Base-by-base conservation (phyloP, 2,888 invertebrate species). In the Hesperia comma region DNA sequence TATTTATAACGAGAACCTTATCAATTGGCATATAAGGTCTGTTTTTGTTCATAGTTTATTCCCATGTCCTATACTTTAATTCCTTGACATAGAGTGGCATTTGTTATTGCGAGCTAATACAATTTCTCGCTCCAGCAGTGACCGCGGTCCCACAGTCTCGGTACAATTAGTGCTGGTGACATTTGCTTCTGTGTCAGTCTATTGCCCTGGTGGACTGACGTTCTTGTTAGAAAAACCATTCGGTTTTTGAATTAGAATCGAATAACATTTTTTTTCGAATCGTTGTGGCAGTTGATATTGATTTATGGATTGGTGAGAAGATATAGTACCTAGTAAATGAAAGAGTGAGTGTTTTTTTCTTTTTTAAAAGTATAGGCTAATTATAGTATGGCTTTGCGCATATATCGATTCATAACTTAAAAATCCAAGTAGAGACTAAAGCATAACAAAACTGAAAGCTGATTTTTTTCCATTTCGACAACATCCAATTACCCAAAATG, bases 101-200 rank as follows among this genome's bases (percentile, higher is more conserved):
- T 17, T 75, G 75, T 77, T 87, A 87, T 85, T 83, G 80, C 79
- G 70, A 71, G 79, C 79, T 90, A 88, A 91, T 87, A 88, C 86
- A 91, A 92, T 92, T 91, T 90, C 80, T 76, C 88, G 90, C 83
- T 87, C 83, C 82, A 84, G 77, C 82, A 85, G 78, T 81, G 80
- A 74, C 78, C 80, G 76, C 77, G 76, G 84, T 88, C 88, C 91
- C 92, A 74, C 66, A 78, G 92, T 89, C 91, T 90, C 92, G 69
- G 78, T 77, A 85, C 92, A 92, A 92, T 92, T 91, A 92, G 89
- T 82, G 77, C 78, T 72, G 79, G 79, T 81, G 80, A 84, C 85
- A 86, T 88, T 87, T 72, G 87, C 91, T 90, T 90, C 89, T 87
- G 81, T 82, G 83, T 81, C 84, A 82, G 72, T 74, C 70, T 67